Base-by-base conservation (phyloP, 2,888 invertebrate genomes). In the Drosophila multiciliata region DNA sequence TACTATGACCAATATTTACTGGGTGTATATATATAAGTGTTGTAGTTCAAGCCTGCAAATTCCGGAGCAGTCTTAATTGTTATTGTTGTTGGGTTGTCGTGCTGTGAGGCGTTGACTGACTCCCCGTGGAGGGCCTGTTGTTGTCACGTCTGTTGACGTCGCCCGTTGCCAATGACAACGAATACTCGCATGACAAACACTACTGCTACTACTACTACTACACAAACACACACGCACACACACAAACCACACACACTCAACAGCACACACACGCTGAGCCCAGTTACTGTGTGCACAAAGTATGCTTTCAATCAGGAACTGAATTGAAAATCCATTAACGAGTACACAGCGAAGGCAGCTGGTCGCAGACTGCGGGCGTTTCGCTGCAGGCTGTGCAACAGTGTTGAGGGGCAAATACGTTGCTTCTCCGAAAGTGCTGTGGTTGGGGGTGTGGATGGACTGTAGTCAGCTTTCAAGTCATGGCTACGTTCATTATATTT, bases 251-350 rank as follows among this genome's bases (percentile, higher is more conserved):
- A 32, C 29, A 53, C 38, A 55, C 58, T 48, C 50, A 8, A 11
- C 15, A 8, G 40, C 50, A 33, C 53, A 55, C 58, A 36, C 42
- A 54, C 50, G 4, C n/a, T 23, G 20, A 45, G 26, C 23, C 23
- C 3, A 8, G 45, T 26, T 15, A 23, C 45, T 33, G 48, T 65
- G 59, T 63, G 65, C 57, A 75, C 73, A 87, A 80, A 83, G 82
- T 90, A 90, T 87, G 90, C 90, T 89, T 87, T 89, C 90, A 90
- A 87, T 89, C 87, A 87, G 87, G 80, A 89, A 81, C 85, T 90
- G 87, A 90, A 87, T 87, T 90, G 87, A 87, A 87, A 90, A 90
- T 87, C 90, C 87, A 87, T 87, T 87, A 87, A 87, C 89, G 90
- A 89, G 84, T 80, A 89, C 87, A 89, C 74, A 78, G 87, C 67